phyloP scores from a whole-genome alignment of 2,113 vertebrate species.

The Pyxicephalus adspersus region DNA sequence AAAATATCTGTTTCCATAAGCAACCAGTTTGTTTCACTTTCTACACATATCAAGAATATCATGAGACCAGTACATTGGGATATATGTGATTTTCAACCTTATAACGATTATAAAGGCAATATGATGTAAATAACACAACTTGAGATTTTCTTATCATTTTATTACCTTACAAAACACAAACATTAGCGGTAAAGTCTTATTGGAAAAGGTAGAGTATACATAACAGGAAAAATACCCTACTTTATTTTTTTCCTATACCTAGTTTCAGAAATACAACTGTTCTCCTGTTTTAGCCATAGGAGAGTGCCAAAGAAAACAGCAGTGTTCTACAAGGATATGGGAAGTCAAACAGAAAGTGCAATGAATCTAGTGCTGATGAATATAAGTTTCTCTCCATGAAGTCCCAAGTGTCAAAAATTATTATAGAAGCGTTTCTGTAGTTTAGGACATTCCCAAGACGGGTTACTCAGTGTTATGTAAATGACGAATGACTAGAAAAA shows the following conservation, averaged over 20 bases:
- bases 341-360: slow-evolving; percentile 84
- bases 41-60: no score
- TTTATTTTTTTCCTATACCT: slow-evolving; percentile 75
- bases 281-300: slow-evolving; percentile 78
- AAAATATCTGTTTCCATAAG: no score
- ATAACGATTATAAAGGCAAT: not conserved
- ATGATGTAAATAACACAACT: not conserved
- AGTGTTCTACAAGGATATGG: slow-evolving; percentile 83
- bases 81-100: not conserved
- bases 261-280: slow-evolving; percentile 84
- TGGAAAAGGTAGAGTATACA: slow-evolving; percentile 30
- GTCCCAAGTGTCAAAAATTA: slow-evolving; percentile 76
- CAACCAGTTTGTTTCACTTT: no score
- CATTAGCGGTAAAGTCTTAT: slow-evolving; percentile 35
- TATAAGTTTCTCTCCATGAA: slow-evolving; percentile 78
- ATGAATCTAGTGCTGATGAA: slow-evolving; percentile 82
- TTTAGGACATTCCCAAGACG: slow-evolving; percentile 78
- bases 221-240: slow-evolving; percentile 81
- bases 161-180: slow-evolving; percentile 44
- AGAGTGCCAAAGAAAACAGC: slow-evolving; percentile 91
- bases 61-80: no score
- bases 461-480: slow-evolving; percentile 79
- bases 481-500: slow-evolving; percentile 75
- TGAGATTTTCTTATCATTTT: not conserved
- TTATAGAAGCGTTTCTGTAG: slow-evolving; percentile 87